Conservation (phyloP, 2,888 invertebrate genomes). For the Pseudeuparius sepicola region DNA sequence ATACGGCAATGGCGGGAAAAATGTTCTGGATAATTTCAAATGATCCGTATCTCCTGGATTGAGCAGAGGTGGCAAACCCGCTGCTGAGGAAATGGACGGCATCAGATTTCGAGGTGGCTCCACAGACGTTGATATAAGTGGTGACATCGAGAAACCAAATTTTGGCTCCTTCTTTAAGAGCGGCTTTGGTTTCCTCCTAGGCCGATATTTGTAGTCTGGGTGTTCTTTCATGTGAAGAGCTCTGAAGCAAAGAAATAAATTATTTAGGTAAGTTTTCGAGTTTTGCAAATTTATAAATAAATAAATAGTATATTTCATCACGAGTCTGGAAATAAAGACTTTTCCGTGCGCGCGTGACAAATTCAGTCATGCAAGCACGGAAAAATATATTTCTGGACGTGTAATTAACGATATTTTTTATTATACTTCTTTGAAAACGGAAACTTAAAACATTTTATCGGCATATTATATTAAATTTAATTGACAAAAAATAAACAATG, state of each 20-base stretch:
- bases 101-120: slow-evolving; percentile 41
- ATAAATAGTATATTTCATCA: no score
- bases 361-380: no score
- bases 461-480: no score
- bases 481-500: no score
- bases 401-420: no score
- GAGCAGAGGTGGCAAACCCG: slow-evolving; percentile 44
- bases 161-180: slow-evolving; percentile 71
- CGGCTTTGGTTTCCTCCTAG: slow-evolving; percentile 77
- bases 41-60: slow-evolving; percentile 42
- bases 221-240: slow-evolving; percentile 90
- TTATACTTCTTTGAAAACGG: no score
- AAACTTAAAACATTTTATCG: no score
- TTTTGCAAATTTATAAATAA: no score
- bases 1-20: slow-evolving; percentile 64
- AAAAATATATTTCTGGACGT: no score
- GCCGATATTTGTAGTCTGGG: slow-evolving; percentile 86
- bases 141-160: slow-evolving; percentile 58
- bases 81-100: slow-evolving; percentile 40
- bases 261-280: no score
- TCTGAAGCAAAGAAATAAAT: slow-evolving; percentile 43
- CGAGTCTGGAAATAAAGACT: no score
- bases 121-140: slow-evolving; percentile 47
- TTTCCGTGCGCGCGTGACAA: no score
- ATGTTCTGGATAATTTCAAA: slow-evolving; percentile 53